Percentiles rank a stretch among this genome's conserved stretches.
Evolutionary conservation across 2,113 vertebrate species (phyloP).

Genomic region (Mystacornis crossleyi): DNA sequence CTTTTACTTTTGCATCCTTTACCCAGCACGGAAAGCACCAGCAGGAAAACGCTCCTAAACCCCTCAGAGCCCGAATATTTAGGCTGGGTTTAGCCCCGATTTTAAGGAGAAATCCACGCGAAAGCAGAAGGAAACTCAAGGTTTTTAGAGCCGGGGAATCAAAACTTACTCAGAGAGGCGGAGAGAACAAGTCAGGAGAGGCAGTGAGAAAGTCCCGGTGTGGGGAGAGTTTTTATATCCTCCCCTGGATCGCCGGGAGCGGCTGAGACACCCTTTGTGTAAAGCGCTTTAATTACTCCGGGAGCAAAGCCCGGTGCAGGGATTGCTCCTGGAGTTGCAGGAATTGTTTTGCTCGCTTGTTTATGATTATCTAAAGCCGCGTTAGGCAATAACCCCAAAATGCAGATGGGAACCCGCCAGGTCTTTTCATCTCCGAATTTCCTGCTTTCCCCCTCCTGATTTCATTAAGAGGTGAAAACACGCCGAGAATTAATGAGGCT

Average conservation of each 20-base stretch:
- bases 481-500: fast-evolving
- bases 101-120: neutral
- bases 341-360: constrained; percentile 4
- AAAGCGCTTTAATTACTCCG: constrained; percentile 6
- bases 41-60: neutral
- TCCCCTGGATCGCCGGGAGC: neutral
- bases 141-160: neutral
- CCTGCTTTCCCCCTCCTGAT: neutral
- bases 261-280: neutral
- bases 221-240: neutral
- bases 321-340: neutral
- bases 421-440: constrained; percentile 24
- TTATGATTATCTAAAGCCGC: constrained; percentile 1
- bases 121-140: neutral
- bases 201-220: neutral
- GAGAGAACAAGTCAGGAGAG: constrained; percentile 4
- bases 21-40: neutral
- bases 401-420: neutral
- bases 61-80: neutral
- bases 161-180: constrained; percentile 47
- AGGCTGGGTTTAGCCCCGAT: neutral
- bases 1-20: neutral
- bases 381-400: neutral
- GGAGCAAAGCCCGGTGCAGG: neutral
- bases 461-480: neutral